Evolutionary conservation across 1,140 invertebrate species (phyloP), one percentile per base, ranked within the genome.

Genomic region (Radopholus similis): DNA sequence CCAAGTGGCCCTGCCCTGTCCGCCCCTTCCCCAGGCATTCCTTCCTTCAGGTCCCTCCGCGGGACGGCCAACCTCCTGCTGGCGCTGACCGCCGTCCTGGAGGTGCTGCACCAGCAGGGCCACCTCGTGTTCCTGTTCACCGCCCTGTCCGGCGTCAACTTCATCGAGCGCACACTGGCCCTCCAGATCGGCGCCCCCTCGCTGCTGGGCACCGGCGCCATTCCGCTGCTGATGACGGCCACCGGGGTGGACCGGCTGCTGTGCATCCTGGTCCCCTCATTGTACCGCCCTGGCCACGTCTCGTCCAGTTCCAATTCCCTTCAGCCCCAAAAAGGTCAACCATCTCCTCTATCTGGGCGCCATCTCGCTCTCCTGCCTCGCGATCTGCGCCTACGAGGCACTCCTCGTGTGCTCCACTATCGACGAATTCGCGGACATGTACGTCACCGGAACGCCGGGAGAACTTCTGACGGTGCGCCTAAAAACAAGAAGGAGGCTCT

Each of bases 311-410:
- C 30, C 18, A 1, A 5, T n/a, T n/a, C n/a, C n/a, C n/a, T n/a
- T 47, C 21, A 62, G 49, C 40, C 47, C 40, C 21, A 62, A 62
- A 11, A 13, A 26, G 9, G 23, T 62, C n/a, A 62, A 51, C 13
- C 28, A 28, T 13, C 4, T 2, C 2, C 34, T 35, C 23, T 59
- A 59, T 44, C 23, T 59, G 30, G 8, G 13, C 5, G 0, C 18
- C 23, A 51, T 51, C 4, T 8, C 23, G 8, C 30, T 26, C n/a
- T 26, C 30, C 30, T 51, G 47, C 15, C 23, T 23, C 23, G 23
- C 30, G 21, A 51, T 51, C 21, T 26, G 47, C 47, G 15, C 47
- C 15, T 23, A 11, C 21, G n/a, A 26, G 15, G 15, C 21, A 28
- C 8, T 51, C 6, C 21, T 51, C n/a, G 23, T 51, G 23, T 28